These are phyloP conservation scores for Arnoldichthys spilopterus DNA, from an alignment of 2,797 vertebrate species.

Conservation along the genomic window DNA sequence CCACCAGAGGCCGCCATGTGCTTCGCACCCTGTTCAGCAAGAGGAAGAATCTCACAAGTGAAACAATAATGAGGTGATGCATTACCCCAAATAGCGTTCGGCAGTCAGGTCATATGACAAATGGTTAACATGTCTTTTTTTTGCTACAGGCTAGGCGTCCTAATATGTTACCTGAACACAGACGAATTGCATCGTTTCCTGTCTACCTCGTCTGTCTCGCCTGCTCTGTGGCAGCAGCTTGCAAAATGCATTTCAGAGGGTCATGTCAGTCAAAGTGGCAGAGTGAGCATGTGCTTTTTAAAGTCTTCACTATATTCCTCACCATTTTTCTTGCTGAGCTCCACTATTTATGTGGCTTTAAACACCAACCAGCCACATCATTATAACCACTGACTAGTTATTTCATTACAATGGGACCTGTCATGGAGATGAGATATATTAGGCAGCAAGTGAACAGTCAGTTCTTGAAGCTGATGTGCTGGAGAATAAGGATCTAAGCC, in stretches of 20 bases:
- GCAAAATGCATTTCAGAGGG: constrained; percentile 82
- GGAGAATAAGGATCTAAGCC: too few species aligned
- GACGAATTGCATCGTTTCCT: constrained; percentile 79
- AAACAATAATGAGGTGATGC: constrained; percentile 79
- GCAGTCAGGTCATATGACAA: background rate
- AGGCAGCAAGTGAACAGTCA: too few species aligned
- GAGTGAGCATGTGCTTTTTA: constrained; percentile 72
- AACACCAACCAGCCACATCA: too few species aligned
- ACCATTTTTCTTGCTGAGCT: too few species aligned
- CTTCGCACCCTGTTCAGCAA: constrained; percentile 81
- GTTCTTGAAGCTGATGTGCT: too few species aligned
- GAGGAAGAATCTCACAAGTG: constrained; percentile 76
- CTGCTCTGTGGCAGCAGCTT: constrained; percentile 80
- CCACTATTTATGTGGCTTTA: too few species aligned
- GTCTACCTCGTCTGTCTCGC: constrained; percentile 72
- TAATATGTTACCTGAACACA: constrained; percentile 86
- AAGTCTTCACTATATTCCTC: background rate
- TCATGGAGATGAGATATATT: too few species aligned
- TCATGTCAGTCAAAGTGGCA: constrained; percentile 79
- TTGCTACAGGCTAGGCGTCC: constrained; percentile 80
- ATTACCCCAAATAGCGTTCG: constrained; percentile 2
- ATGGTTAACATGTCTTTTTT: constrained; percentile 15
- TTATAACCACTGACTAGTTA: too few species aligned
- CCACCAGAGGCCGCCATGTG: constrained; percentile 83
- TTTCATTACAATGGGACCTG: too few species aligned